A percentile compares a stretch with the other conserved stretches of the same genome.
Evolutionary conservation across 2,888 invertebrate species (phyloP).

Genomic region (Aleiodes testaceus): DNA sequence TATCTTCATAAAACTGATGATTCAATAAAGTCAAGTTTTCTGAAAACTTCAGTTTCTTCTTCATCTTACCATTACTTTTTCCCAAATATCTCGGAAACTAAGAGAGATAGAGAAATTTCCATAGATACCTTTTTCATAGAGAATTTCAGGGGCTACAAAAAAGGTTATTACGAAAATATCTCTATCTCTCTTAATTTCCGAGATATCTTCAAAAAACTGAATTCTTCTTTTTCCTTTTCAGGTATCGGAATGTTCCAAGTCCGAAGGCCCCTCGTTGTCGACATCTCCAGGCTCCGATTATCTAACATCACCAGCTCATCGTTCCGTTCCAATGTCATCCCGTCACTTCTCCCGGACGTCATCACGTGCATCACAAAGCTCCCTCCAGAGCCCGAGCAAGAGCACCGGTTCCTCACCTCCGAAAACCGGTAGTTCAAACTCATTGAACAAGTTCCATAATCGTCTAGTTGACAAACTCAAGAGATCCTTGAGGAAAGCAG

Average conservation of each 20-base stretch:
- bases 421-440: conserved; percentile 76
- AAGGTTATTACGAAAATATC: no score
- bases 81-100: no score
- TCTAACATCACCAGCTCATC: conserved; percentile 77
- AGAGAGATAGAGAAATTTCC: no score
- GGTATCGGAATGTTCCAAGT: conserved; percentile 83
- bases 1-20: no score
- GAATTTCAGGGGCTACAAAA: no score
- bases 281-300: conserved; percentile 80
- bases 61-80: no score
- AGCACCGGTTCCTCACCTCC: conserved; percentile 80
- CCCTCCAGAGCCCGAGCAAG: conserved; percentile 80
- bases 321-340: conserved; percentile 80
- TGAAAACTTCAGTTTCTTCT: no score
- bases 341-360: conserved; percentile 78
- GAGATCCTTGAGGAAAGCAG: conserved; percentile 79
- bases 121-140: no score
- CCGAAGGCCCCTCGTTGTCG: conserved; percentile 82
- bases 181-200: no score
- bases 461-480: conserved; percentile 86
- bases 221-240: conserved; percentile 47
- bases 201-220: no score
- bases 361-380: conserved; percentile 78
- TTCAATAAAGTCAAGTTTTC: no score
- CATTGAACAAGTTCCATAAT: conserved; percentile 86